A percentile compares a stretch with the other conserved stretches of the same genome.
These are phyloP conservation scores for Mimumesa dahlbomi DNA, from an alignment of 2,888 invertebrate genomes.

Conservation along the genomic window DNA sequence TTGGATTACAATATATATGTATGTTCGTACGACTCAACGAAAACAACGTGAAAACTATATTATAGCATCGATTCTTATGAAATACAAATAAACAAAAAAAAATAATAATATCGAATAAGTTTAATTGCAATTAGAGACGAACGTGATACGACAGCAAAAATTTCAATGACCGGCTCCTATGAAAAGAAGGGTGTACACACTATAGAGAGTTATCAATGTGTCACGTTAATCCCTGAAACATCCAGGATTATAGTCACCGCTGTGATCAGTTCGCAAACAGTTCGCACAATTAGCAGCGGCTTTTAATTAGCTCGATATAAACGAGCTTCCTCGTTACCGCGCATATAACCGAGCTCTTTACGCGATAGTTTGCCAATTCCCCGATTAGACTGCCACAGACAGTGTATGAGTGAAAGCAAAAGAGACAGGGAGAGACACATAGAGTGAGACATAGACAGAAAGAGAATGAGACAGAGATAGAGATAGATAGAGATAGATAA, in stretches of 20 bases:
- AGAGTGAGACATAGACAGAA: too few relatives aligned
- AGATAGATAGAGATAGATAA: background rate
- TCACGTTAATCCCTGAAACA: slow-evolving; percentile 25
- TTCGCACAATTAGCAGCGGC: slow-evolving; percentile 52
- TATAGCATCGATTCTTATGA: too few relatives aligned
- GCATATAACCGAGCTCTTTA: slow-evolving; percentile 38
- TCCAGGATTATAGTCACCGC: slow-evolving; percentile 36
- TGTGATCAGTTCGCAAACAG: slow-evolving; percentile 33
- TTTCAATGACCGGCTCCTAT: background rate
- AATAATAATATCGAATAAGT: too few relatives aligned
- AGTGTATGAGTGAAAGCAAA: background rate
- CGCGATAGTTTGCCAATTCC: slow-evolving; percentile 50
- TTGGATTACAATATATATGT: too few relatives aligned
- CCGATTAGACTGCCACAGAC: slow-evolving; percentile 42
- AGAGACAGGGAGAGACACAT: background rate
- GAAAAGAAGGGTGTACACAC: too few relatives aligned
- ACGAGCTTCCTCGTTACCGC: slow-evolving; percentile 51
- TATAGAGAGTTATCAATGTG: background rate
- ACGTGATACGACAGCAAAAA: background rate
- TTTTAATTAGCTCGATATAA: slow-evolving; percentile 62
- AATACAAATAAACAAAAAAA: too few relatives aligned
- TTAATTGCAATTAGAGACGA: too few relatives aligned
- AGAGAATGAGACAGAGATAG: background rate
- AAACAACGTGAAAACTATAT: too few relatives aligned
- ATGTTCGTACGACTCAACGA: too few relatives aligned